Evolutionary conservation across 1,140 invertebrate species (phyloP), one percentile per base, ranked within the genome.

Genomic region (Drosophila santomea): DNA sequence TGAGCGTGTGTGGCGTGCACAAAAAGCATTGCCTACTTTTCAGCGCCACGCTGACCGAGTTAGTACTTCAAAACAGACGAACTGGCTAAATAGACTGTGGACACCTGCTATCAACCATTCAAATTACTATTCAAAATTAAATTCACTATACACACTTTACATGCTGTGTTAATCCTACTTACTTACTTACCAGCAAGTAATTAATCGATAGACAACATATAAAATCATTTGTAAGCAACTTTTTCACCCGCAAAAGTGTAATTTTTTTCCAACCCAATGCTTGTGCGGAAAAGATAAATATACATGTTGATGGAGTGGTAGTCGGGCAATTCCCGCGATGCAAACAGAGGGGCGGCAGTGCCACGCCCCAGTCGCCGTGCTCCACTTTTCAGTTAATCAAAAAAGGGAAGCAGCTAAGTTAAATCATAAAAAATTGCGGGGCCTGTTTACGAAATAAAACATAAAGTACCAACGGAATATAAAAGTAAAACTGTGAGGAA

Each of bases 371-470:
- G 60, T 14, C 32, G 44, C 28, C n/a, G 20, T 50, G 78, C 44
- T 80, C 73, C 59, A 80, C 78, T 76, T 81, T 71, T 50, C 57
- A 76, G 41, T 64, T 57, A 61, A 73, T 76, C 61, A 81, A 68
- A 75, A 80, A 80, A 45, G 47, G 58, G 38, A 58, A 76, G 52
- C 48, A 39, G 48, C 57, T 58, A 75, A 43, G 73, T 71, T 71
- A 76, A 74, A 74, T 74, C 63, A 71, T 66, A 59, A 74, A 57
- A 38, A 67, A 68, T 20, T 45, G 57, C 47, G 43, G 50, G 38
- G 59, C 50, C 61, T 64, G 45, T 75, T 64, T 56, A 50, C 74
- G 74, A 66, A 79, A 78, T 74, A 78, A 66, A 79, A 73, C 68
- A 79, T 67, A 60, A 78, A 79, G 76, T 67, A 43, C 58, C 72